Base-by-base conservation (phyloP, 1,140 invertebrate genomes). In the Ceratoteleas bidentatus region DNA sequence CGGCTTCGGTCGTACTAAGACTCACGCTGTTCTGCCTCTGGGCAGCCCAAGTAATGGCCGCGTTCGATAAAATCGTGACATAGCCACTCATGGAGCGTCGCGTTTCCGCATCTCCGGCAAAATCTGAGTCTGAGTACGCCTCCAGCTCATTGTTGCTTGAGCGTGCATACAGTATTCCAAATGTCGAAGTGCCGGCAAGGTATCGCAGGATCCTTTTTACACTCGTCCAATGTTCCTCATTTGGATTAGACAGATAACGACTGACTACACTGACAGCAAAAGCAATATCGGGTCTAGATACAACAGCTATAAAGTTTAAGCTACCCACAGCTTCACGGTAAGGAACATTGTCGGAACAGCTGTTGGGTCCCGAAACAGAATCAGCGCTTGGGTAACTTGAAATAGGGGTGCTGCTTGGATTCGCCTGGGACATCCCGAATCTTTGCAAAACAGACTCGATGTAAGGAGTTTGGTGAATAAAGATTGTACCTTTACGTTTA, bases 1-100 rank as follows among this genome's bases (percentile, higher is more conserved):
- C 91, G 7, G 91, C 87, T 69, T 93, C 91, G 38, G 89, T 92
- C 6, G 88, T 89, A 10, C 91, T 92, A 36, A 92, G 83, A 24
- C 91, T 87, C 3, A 92, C 89, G n/a, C 77, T 83, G 38, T 64
- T 47, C 87, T 92, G 92, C 75, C 91, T 91, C 45, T 84, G 87
- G n/a, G 85, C 87, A 43, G 78, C 64, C 92, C 92, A 93, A 14
- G 86, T 81, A 6, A 92, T 74, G 56, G 87, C 54, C 8, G 64
- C 87, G 34, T 84, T 84, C 61, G 60, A 81, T 33, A 89, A 14
- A 13, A 85, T 81, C 69, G 88, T 88, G 2, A 89, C 68, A 70
- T 84, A 88, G 6, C 90, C 89, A 24, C 83, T 82, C 9, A 70
- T 88, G 4, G 88, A 91, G 57, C 86, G 87, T 62, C 90, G 76